Conservation (phyloP, 2,797 vertebrate species). For the Garrulus glandarius region DNA sequence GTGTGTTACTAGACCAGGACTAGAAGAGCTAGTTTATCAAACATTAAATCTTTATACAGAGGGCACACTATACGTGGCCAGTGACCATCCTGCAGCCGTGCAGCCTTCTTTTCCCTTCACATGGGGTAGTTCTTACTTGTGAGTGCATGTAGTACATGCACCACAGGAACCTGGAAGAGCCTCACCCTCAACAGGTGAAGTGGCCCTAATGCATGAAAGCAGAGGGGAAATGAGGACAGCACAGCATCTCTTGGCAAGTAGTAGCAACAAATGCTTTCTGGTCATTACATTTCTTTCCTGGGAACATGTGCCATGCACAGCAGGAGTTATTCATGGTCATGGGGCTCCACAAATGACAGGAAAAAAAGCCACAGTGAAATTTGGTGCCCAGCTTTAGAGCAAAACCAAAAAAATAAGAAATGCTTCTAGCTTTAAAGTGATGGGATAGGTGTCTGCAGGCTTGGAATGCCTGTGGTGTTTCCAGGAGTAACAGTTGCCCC, state of each 20-base stretch:
- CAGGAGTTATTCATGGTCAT: neutral
- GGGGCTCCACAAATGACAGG: neutral
- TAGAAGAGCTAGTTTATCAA: neutral
- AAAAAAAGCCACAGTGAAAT: neutral
- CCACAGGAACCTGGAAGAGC: neutral
- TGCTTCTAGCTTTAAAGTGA: neutral
- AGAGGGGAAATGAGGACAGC: neutral
- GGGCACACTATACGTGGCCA: neutral
- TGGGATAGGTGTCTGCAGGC: neutral
- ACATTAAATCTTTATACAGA: neutral
- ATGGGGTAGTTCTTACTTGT: neutral
- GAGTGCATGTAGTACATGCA: fast-evolving
- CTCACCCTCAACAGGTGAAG: neutral
- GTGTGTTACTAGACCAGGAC: neutral
- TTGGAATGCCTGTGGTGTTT: neutral
- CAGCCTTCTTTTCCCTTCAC: neutral
- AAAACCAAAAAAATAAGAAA: neutral
- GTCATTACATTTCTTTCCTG: neutral
- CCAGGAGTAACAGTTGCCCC: neutral
- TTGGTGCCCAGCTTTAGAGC: neutral
- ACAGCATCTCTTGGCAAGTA: neutral
- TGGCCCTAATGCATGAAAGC: neutral
- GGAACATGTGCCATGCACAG: neutral
- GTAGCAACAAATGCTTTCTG: neutral
- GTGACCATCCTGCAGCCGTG: neutral